Base-by-base conservation (phyloP, 2,113 vertebrate species). In the Prunella himalayana region DNA sequence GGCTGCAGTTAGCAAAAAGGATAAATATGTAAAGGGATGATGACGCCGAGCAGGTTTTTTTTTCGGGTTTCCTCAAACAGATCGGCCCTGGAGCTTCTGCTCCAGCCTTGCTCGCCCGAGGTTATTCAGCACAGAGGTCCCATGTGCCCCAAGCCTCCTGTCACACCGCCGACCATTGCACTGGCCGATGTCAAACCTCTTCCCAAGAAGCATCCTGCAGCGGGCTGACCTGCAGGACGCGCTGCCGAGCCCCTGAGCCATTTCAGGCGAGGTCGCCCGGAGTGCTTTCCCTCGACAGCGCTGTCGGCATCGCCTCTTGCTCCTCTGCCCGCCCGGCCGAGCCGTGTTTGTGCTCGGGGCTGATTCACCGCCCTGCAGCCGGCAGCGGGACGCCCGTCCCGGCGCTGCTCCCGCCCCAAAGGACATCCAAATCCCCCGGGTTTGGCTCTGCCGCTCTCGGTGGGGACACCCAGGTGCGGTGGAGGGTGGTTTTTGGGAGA, bases 71-170 rank as follows among this genome's bases (percentile, higher is more conserved):
- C 47, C 20, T 76, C 61, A 41, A 64, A 12, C 23, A 54, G 54
- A 24, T 64, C 4, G 7, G 5, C 27, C 18, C 20, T 0, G 1
- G 35, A 0, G 0, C 42, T 70, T 60, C 57, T 89, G 22, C 47
- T 68, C 5, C 15, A 12, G 45, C 4, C 50, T 45, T 51, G 20
- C 45, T 86, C 0, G 0, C 60, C 69, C 0, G 2, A 42, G 21
- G 30, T 50, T 37, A 33, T 79, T 71, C 73, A 37, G 18, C 2
- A n/a, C 53, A 27, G 28, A 41, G n/a, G 37, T 23, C 35, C 35
- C 12, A 0, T 1, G 24, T 31, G 30, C 10, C 49, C 51, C 9
- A 0, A 8, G 15, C 13, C 39, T 59, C 4, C 65, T 0, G 0
- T 42, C 41, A 15, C 51, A 10, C 1, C 0, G 33, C 45, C 41